These are phyloP conservation scores for Sinocyclocheilus anshuiensis DNA, from an alignment of 2,113 vertebrate species.

Conservation along the genomic window DNA sequence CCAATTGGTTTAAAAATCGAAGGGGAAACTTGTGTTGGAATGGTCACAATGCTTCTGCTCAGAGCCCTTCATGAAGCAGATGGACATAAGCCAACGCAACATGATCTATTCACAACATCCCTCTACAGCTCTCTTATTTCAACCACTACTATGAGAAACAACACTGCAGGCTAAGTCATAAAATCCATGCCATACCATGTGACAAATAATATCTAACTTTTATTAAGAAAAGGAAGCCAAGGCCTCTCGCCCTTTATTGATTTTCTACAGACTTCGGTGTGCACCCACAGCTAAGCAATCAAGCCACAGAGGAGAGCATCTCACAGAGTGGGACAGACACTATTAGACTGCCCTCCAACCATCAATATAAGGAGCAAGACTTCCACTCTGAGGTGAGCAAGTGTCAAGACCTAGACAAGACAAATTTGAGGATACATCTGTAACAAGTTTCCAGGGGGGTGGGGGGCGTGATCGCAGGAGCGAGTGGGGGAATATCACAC, in stretches of 20 bases:
- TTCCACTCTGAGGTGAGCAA: conserved; percentile 66
- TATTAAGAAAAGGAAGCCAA: conserved; percentile 91
- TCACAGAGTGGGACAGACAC: conserved; percentile 80
- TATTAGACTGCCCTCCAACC: conserved; percentile 78
- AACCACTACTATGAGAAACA: conserved; percentile 87
- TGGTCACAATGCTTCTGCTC: neutral
- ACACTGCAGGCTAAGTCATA: conserved; percentile 89
- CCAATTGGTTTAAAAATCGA: neutral
- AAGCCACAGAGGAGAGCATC: conserved; percentile 76
- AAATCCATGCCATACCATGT: conserved; percentile 87
- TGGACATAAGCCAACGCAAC: conserved; percentile 83
- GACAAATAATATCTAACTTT: conserved; percentile 94
- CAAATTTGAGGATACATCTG: conserved; percentile 69
- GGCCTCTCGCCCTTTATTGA: conserved; percentile 89
- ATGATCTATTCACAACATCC: conserved; percentile 88
- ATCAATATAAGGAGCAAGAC: conserved; percentile 74
- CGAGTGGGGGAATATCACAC: conserved; percentile 32
- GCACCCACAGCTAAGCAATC: conserved; percentile 88
- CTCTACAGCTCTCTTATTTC: conserved; percentile 84
- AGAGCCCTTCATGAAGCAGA: conserved; percentile 15
- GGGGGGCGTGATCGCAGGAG: neutral
- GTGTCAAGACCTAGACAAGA: conserved; percentile 75
- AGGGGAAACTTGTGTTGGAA: neutral
- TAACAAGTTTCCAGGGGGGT: conserved; percentile 66
- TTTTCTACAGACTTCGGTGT: conserved; percentile 86